These are phyloP conservation scores for Vombatus ursinus DNA, from an alignment of 2,113 vertebrate species.

Conservation along the genomic window DNA sequence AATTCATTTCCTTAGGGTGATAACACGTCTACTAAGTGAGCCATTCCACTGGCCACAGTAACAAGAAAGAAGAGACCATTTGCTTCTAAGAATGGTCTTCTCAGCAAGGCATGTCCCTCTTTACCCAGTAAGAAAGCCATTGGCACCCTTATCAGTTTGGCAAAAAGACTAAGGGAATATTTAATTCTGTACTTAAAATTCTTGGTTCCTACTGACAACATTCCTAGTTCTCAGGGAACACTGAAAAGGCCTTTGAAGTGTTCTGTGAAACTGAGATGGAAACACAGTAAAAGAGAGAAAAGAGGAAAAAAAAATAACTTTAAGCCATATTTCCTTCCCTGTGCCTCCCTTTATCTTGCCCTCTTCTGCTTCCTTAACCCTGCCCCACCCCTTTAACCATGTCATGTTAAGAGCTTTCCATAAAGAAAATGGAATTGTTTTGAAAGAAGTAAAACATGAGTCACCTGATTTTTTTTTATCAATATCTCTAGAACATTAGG, in stretches of 20 bases:
- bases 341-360: background rate
- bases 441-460: background rate
- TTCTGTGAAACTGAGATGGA: conserved; percentile 67
- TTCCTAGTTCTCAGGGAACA: conserved; percentile 52
- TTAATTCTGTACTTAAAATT: conserved; percentile 69
- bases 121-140: conserved; percentile 55
- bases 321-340: background rate
- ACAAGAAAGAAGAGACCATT: background rate
- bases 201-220: conserved; percentile 46
- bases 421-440: background rate
- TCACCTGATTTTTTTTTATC: background rate
- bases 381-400: background rate
- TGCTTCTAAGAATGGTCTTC: conserved; percentile 25
- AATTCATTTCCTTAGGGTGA: background rate
- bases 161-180: conserved; percentile 65
- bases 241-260: conserved; percentile 48
- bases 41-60: background rate
- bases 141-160: conserved; percentile 66
- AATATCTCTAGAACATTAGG: background rate
- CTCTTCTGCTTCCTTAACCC: conserved; percentile 24
- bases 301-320: conserved; percentile 38
- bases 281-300: conserved; percentile 15
- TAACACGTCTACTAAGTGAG: background rate
- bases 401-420: background rate
- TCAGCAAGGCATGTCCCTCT: background rate